Conservation (phyloP, 2,797 vertebrate species). For the Diplodus sargus region DNA sequence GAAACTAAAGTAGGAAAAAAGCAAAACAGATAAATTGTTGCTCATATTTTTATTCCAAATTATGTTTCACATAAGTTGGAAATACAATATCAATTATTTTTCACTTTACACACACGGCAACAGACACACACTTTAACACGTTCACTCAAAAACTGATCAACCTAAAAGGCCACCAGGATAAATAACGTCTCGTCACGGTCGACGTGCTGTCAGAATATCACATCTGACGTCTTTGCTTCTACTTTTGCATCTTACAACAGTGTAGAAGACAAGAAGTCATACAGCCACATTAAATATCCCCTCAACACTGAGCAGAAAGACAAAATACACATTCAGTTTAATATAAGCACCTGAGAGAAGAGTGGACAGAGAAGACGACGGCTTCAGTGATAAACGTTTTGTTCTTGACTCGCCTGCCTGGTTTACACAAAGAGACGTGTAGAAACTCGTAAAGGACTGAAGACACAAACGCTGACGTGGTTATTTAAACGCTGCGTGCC, state of each 20-base stretch:
- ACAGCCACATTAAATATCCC: constrained; percentile 12
- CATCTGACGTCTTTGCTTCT: not conserved
- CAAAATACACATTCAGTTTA: constrained; percentile 14
- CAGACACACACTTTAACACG: constrained; percentile 2
- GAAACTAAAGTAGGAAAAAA: not conserved
- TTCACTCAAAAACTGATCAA: not conserved
- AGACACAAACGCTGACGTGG: constrained; percentile 11
- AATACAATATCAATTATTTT: constrained; percentile 31
- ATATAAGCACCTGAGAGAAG: constrained; percentile 35
- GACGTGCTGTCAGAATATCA: not conserved
- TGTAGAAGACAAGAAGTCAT: not conserved
- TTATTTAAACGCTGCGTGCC: not conserved
- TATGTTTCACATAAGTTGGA: constrained; percentile 14
- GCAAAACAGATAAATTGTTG: not conserved
- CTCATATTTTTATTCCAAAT: constrained; percentile 53
- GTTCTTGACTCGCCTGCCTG: constrained; percentile 5
- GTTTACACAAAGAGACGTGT: constrained; percentile 17
- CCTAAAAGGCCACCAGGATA: not conserved
- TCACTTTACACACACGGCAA: constrained; percentile 50
- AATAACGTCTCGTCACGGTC: not conserved
- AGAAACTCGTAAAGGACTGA: constrained; percentile 34
- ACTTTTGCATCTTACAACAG: not conserved
- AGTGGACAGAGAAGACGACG: constrained; percentile 32
- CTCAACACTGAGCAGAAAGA: not conserved
- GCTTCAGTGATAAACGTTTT: constrained; percentile 8